Percentiles rank a stretch among this genome's conserved stretches.
Conservation (phyloP, 2,113 vertebrate species). For the Myrmophylax atrothorax region DNA sequence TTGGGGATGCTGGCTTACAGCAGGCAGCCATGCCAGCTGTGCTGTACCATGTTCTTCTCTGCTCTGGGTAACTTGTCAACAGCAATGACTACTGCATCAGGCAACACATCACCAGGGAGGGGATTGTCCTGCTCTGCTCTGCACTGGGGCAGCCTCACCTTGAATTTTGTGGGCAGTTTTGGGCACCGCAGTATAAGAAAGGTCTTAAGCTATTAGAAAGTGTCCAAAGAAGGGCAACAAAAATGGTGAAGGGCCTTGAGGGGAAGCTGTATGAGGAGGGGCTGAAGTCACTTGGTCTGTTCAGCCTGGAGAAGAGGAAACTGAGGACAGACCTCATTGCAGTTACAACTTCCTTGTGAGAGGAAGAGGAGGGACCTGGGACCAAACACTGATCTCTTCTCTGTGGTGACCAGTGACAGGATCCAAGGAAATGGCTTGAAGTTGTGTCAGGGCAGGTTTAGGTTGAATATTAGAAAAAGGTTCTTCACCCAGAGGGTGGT, state of each 20-base stretch:
- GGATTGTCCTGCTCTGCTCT: neutral
- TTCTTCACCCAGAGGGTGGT: neutral
- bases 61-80: neutral
- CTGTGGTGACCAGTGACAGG: neutral
- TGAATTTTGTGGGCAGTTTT: neutral
- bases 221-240: neutral
- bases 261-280: neutral
- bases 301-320: neutral
- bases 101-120: neutral
- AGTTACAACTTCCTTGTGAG: neutral
- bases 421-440: neutral
- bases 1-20: neutral
- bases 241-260: neutral
- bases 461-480: neutral
- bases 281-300: neutral
- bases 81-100: neutral
- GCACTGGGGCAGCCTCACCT: neutral
- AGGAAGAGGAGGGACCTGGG: neutral
- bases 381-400: neutral
- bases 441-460: neutral
- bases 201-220: neutral
- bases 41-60: neutral
- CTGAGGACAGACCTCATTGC: neutral
- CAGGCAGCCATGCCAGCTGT: neutral
- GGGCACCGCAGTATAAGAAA: neutral